Conservation (phyloP, 2,113 vertebrate species). For the Paralichthys olivaceus region DNA sequence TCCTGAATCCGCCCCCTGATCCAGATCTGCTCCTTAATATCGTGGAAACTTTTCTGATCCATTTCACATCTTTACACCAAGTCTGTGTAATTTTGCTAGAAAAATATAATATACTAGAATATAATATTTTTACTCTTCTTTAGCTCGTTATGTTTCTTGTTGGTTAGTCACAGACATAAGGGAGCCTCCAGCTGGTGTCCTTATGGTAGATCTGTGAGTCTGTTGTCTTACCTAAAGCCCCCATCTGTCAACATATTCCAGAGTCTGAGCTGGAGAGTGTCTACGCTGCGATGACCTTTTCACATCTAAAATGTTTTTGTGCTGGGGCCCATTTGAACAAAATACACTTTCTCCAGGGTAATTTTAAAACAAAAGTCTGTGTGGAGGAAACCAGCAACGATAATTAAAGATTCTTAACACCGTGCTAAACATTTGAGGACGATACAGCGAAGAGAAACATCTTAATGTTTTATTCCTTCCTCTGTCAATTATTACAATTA, state of each 20-base stretch:
- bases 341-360: not conserved
- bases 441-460: no score
- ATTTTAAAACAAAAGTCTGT: not conserved
- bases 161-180: slow-evolving; percentile 32
- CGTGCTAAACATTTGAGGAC: no score
- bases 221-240: slow-evolving; percentile 71
- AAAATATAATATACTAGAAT: slow-evolving; percentile 3
- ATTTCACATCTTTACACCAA: no score
- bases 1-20: no score
- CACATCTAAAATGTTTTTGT: slow-evolving; percentile 1
- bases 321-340: not conserved
- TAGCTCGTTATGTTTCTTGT: slow-evolving; percentile 25
- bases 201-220: slow-evolving; percentile 52
- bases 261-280: slow-evolving; percentile 25
- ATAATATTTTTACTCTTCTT: slow-evolving; percentile 18
- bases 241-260: slow-evolving; percentile 69
- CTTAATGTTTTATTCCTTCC: no score
- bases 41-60: no score
- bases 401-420: no score
- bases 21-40: no score
- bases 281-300: slow-evolving; percentile 11
- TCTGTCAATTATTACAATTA: no score
- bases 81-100: not conserved
- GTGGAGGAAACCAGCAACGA: no score
- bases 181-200: slow-evolving; percentile 67